Evolutionary conservation across 2,888 invertebrate species (phyloP).

Genomic region (Rhaphigaster nebulosa): DNA sequence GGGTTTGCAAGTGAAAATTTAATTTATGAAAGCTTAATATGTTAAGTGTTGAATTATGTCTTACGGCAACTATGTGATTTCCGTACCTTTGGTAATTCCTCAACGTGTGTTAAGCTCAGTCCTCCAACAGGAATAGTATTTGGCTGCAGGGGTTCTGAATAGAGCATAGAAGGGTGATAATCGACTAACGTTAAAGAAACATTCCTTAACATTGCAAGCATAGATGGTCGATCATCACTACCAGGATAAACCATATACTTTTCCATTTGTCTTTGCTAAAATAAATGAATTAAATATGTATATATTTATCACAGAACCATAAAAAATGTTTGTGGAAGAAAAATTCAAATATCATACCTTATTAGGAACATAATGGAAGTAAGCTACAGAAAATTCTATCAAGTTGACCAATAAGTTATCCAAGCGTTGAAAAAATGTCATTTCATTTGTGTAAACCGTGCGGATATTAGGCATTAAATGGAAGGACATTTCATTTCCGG

Average conservation of each 20-base stretch:
- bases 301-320: background rate
- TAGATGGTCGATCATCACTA: constrained; percentile 47
- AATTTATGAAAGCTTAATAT: no score
- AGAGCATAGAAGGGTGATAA: constrained; percentile 70
- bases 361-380: constrained; percentile 60
- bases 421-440: constrained; percentile 62
- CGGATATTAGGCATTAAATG: constrained; percentile 61
- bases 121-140: constrained; percentile 73
- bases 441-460: constrained; percentile 57
- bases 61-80: background rate
- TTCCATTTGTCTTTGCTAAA: constrained; percentile 56
- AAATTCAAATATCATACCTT: constrained; percentile 35
- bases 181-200: constrained; percentile 72
- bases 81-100: constrained; percentile 65
- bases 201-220: constrained; percentile 66
- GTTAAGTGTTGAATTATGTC: no score
- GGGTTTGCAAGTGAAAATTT: no score
- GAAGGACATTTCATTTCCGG: constrained; percentile 61
- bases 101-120: constrained; percentile 70
- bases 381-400: constrained; percentile 53
- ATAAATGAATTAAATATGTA: background rate
- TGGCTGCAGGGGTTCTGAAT: constrained; percentile 70
- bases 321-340: no score
- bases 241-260: constrained; percentile 60
- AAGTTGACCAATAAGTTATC: constrained; percentile 58